Evolutionary conservation across 2,888 invertebrate species (phyloP), one percentile per base, ranked within the genome.

Genomic region (Eupithecia dodoneata): DNA sequence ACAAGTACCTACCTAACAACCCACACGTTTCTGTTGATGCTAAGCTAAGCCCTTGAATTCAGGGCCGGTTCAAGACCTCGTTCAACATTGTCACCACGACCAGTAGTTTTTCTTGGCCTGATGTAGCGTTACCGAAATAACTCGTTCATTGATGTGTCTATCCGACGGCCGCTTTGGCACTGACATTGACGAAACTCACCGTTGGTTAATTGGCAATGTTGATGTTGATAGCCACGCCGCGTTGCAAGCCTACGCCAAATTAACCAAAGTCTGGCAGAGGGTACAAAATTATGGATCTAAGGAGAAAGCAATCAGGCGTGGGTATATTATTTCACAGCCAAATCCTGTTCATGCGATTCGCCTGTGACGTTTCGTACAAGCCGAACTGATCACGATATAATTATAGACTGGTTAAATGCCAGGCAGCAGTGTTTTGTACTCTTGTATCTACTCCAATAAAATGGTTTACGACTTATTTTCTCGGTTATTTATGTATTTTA

Each of bases 361-460:
- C 83, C 80, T 81, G 84, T 88, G 89, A 89, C 91, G 90, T 89
- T 82, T 81, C 79, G 81, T 79, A 78, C 79, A 82, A 82, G 85
- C 83, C 85, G 83, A 83, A 85, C 81, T 84, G 86, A 87, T 85
- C 87, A 87, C 49, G 81, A 82, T 90, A 88, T 94, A 94, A 92
- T 91, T 92, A 91, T 94, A 94, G 91, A 87, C 81, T 86, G 84
- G 88, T 91, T 91, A 93, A 94, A 94, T 94, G 93, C 92, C 93
- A 94, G 89, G 87, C 88, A 85, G 89, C 88, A 85, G 87, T 88
- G 90, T 92, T 82, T 90, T 89, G 89, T 87, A 83, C 87, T 85
- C 85, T 86, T 86, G 85, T 83, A 30, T 30, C 30, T 30, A 84
- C 84, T 86, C 83, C 82, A 87, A 88, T 89, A 88, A 90, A 89